These are phyloP conservation scores for Laupala kohalensis DNA, from an alignment of 1,140 invertebrate genomes.

Conservation along the genomic window DNA sequence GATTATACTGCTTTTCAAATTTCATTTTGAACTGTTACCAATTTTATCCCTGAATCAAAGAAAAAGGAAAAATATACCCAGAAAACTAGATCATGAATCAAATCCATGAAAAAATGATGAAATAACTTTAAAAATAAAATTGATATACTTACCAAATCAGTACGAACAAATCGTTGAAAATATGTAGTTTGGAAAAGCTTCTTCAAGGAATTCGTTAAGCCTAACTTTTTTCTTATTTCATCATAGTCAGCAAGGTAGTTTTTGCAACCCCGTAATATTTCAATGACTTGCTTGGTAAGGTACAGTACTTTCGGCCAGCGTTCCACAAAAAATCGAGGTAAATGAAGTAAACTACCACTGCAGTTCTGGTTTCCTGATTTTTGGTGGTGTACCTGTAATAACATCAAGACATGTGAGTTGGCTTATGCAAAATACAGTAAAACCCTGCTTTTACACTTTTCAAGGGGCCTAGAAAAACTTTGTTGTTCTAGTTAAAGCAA, in stretches of 20 bases:
- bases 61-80: too few species aligned
- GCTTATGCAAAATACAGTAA: too few species aligned
- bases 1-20: too few species aligned
- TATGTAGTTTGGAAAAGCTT: constrained; percentile 34
- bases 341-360: constrained; percentile 39
- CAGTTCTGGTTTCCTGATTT: constrained; percentile 27
- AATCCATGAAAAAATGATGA: too few species aligned
- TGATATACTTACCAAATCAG: constrained; percentile 26
- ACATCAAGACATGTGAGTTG: constrained; percentile 1
- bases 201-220: constrained; percentile 30
- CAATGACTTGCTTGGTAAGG: constrained; percentile 38
- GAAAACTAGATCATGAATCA: too few species aligned
- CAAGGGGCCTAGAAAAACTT: too few species aligned
- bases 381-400: constrained; percentile 22
- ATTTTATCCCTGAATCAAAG: too few species aligned
- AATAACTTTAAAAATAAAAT: neutral
- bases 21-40: too few species aligned
- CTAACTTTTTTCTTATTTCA: constrained; percentile 33
- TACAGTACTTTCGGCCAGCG: constrained; percentile 39
- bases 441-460: too few species aligned
- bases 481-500: too few species aligned
- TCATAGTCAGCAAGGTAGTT: constrained; percentile 36
- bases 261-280: constrained; percentile 38
- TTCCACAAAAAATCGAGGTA: constrained; percentile 43
- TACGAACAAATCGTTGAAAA: constrained; percentile 25